phyloP scores from a whole-genome alignment of 2,113 vertebrate genomes.

The Apeltes quadracus region DNA sequence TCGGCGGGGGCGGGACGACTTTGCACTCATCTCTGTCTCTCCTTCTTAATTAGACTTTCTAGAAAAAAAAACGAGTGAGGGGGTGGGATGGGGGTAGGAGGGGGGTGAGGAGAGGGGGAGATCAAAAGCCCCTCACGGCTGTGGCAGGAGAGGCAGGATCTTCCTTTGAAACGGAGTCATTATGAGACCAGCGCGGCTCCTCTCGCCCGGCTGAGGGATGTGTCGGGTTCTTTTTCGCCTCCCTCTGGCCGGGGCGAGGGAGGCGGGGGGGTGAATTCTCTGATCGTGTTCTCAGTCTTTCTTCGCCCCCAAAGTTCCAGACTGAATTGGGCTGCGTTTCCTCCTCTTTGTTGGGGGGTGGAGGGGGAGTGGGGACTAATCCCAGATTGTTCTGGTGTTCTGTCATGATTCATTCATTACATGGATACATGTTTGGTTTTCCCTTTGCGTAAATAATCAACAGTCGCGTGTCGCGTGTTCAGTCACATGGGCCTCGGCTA shows the following conservation, averaged over 20 bases:
- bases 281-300: conserved; percentile 32
- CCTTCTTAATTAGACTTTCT: conserved; percentile 67
- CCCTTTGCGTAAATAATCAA: background rate
- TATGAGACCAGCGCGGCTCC: conserved; percentile 63
- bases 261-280: background rate
- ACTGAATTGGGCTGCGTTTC: conserved; percentile 53
- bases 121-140: conserved; percentile 69
- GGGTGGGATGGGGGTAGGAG: too few relatives aligned
- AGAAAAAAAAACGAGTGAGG: conserved; percentile 18
- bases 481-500: too few relatives aligned
- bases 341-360: conserved; percentile 28
- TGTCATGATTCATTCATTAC: conserved; percentile 21
- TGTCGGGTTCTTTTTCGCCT: conserved; percentile 40
- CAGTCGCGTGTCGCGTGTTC: background rate
- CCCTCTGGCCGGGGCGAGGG: conserved; percentile 36
- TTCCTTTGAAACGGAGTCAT: conserved; percentile 74
- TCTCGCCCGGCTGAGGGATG: conserved; percentile 51
- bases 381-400: too few relatives aligned
- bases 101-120: conserved; percentile 23
- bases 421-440: background rate
- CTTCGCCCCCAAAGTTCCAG: conserved; percentile 21
- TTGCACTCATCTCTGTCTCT: conserved; percentile 47
- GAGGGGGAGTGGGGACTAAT: too few relatives aligned
- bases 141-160: conserved; percentile 58
- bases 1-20: conserved; percentile 14